Conservation (phyloP, 2,888 invertebrate genomes). For the Drosophila mimetica region DNA sequence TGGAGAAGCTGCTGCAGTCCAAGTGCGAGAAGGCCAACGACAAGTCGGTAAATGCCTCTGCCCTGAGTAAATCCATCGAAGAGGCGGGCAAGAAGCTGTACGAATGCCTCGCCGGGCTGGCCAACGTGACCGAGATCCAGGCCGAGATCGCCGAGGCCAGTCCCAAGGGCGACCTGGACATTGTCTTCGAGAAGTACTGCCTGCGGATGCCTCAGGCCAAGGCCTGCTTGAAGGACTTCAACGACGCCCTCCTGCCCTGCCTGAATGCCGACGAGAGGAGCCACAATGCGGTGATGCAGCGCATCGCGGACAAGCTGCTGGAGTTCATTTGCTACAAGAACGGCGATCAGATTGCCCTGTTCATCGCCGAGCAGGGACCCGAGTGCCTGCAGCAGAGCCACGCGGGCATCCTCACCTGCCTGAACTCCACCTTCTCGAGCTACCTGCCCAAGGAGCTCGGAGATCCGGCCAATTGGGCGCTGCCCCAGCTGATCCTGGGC, state of each 20-base stretch:
- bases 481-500: conserved; percentile 87
- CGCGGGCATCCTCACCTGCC: conserved; percentile 87
- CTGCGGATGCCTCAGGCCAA: conserved; percentile 84
- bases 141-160: conserved; percentile 89
- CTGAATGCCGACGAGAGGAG: conserved; percentile 87
- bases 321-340: conserved; percentile 92
- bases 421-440: conserved; percentile 86
- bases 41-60: conserved; percentile 49
- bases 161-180: conserved; percentile 88
- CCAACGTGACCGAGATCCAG: conserved; percentile 86
- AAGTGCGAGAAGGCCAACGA: conserved; percentile 88
- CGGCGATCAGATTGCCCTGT: conserved; percentile 92
- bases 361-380: conserved; percentile 91
- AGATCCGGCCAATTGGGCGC: conserved; percentile 25
- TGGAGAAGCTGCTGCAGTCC: conserved; percentile 86
- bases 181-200: conserved; percentile 90
- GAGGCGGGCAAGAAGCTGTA: conserved; percentile 30
- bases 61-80: conserved; percentile 51
- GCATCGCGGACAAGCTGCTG: conserved; percentile 88
- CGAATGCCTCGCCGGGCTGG: conserved; percentile 80
- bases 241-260: conserved; percentile 87
- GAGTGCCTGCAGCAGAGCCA: conserved; percentile 88
- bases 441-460: conserved; percentile 84
- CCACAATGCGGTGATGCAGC: conserved; percentile 87
- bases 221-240: conserved; percentile 87